These are phyloP conservation scores for Thripadectes ignobilis DNA, from an alignment of 2,797 vertebrate genomes.

Conservation along the genomic window DNA sequence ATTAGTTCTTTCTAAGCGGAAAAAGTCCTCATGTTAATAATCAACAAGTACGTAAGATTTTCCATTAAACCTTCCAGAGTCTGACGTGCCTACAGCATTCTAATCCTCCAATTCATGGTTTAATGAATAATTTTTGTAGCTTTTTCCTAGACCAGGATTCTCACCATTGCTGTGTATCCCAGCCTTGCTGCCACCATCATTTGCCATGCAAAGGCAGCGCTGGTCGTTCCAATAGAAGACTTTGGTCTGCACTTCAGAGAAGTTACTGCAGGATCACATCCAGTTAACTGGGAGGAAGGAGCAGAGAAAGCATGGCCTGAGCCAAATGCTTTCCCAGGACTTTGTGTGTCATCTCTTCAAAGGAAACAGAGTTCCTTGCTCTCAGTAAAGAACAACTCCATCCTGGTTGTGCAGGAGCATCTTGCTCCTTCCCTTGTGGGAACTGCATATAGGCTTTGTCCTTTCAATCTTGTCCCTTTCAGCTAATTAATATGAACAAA, in stretches of 20 bases:
- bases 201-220: background rate
- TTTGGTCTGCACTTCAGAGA: background rate
- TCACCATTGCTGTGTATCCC: background rate
- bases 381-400: background rate
- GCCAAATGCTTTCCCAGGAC: background rate
- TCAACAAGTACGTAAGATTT: conserved; percentile 12
- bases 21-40: conserved; percentile 26
- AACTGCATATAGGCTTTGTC: rapidly evolving
- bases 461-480: background rate
- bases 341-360: rapidly evolving
- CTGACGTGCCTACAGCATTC: background rate
- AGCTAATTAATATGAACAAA: background rate
- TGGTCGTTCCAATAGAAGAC: background rate
- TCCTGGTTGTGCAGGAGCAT: background rate
- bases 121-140: background rate
- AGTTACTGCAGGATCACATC: background rate
- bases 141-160: background rate
- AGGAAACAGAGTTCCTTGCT: background rate
- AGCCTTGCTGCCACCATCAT: background rate
- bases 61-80: background rate
- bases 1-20: conserved; percentile 22
- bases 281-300: background rate
- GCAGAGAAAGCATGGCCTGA: rapidly evolving
- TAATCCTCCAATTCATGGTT: background rate
- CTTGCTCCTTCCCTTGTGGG: background rate